A percentile compares a stretch with the other conserved stretches of the same genome.
These are phyloP conservation scores for Pollenia angustigena DNA, from an alignment of 2,888 invertebrate species.

Conservation along the genomic window DNA sequence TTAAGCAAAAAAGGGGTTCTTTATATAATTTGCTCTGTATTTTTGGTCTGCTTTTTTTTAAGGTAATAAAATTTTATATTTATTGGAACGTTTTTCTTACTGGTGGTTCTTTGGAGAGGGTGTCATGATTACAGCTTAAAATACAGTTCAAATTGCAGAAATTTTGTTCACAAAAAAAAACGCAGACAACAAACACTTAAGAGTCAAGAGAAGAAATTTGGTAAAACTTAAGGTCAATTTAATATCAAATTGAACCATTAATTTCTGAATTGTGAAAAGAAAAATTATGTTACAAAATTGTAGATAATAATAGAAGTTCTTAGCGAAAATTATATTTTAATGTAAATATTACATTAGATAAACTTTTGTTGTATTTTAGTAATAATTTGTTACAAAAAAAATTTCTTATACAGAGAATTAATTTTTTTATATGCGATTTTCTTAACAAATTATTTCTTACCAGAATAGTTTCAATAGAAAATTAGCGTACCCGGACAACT, in stretches of 20 bases:
- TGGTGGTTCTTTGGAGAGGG: neutral
- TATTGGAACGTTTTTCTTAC: conserved; percentile 45
- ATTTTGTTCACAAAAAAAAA: conserved; percentile 28
- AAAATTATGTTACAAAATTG: neutral
- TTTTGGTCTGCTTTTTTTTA: neutral
- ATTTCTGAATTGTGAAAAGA: conserved; percentile 47
- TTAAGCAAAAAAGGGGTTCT: conserved; percentile 9
- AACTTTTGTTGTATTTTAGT: too few relatives aligned
- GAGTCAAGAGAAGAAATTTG: neutral
- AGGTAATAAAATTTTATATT: conserved; percentile 62
- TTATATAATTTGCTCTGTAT: neutral
- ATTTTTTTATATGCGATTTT: too few relatives aligned
- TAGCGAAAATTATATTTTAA: neutral
- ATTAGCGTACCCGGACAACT: too few relatives aligned
- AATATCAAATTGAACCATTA: conserved; percentile 62
- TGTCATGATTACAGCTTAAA: conserved; percentile 47
- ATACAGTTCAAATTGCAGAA: conserved; percentile 29
- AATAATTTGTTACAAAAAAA: too few relatives aligned
- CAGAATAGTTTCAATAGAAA: too few relatives aligned
- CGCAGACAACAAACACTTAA: conserved; percentile 34
- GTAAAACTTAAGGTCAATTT: conserved; percentile 56
- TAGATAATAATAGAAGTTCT: neutral
- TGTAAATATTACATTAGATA: too few relatives aligned
- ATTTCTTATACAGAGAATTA: too few relatives aligned
- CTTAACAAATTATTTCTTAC: too few relatives aligned